Conservation (phyloP, 2,888 invertebrate genomes). For the Ophion ellenae region DNA sequence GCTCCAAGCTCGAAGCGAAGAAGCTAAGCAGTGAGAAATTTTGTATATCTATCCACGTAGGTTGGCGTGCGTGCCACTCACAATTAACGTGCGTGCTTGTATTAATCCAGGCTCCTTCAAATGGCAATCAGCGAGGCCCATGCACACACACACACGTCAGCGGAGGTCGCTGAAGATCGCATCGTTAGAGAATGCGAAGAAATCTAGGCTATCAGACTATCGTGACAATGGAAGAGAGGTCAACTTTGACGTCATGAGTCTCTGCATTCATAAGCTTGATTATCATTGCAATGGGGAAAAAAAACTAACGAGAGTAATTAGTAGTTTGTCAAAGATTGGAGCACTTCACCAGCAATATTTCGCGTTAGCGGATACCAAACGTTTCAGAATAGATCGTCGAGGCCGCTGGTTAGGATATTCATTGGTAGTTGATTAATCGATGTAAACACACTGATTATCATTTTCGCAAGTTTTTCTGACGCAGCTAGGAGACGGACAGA, state of each 20-base stretch:
- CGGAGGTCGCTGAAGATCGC: constrained; percentile 10
- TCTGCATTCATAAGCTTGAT: constrained; percentile 2
- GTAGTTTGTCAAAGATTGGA: not conserved
- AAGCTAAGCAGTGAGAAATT: constrained; percentile 36
- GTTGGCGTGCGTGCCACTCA: constrained; percentile 59
- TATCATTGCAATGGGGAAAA: constrained; percentile 24
- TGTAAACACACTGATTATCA: not conserved
- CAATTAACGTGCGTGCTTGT: constrained; percentile 65
- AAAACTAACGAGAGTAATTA: not conserved
- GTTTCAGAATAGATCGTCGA: not conserved
- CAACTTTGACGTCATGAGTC: constrained; percentile 51
- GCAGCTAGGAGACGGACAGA: too few relatives aligned
- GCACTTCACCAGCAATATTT: not conserved
- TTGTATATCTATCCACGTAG: not conserved
- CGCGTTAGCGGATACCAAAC: not conserved
- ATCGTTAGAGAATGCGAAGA: constrained; percentile 50
- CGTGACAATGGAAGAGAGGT: constrained; percentile 20
- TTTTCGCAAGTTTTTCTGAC: too few relatives aligned
- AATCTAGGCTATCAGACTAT: constrained; percentile 69
- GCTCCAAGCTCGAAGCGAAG: constrained; percentile 25
- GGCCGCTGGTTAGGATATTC: not conserved
- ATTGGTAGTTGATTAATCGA: not conserved
- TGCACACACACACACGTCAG: not conserved
- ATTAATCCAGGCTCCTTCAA: constrained; percentile 56
- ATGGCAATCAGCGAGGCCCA: constrained; percentile 61